Evolutionary conservation across 2,113 vertebrate species (phyloP), one percentile per base, ranked within the genome.

Genomic region (Gorsachius goisagi): DNA sequence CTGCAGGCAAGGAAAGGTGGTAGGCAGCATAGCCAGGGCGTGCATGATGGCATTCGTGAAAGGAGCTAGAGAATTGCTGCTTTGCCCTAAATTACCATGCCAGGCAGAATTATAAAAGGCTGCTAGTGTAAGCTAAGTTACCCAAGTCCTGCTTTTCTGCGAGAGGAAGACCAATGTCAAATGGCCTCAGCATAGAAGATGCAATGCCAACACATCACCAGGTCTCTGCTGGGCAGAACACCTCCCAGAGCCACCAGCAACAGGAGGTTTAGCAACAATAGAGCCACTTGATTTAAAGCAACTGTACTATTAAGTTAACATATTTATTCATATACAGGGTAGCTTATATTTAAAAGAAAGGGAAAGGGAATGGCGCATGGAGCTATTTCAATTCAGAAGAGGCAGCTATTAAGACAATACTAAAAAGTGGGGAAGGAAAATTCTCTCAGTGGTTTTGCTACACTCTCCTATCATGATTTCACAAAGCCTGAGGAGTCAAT

Each of bases 41-140:
- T 6, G 12, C 28, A 7, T 1, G 23, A 60, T 12, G 39, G 50
- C 4, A 5, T 3, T 53, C 6, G 0, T 8, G 55, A 62, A 83
- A 83, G 41, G 52, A 81, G 55, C 15, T 59, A 22, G 17, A 67
- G 52, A 77, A 71, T 0, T 24, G 56, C 49, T 12, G 8, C 28
- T 28, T 73, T 8, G 35, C 49, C 27, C 85, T n/a, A 15, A 72
- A 82, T 32, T 23, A 63, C 52, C 79, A 24, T 0, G 8, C 69
- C 67, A 74, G 23, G 50, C 33, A 79, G 53, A 83, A 41, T 33
- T 24, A 15, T 4, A 35, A n/a, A 47, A 24, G 55, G 44, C 27
- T 56, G 44, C 14, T 8, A 6, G 5, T 4, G 27, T 15, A 27
- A 39, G 50, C 32, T 15, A n/a, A 66, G 20, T 26, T 44, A 73